Evolutionary conservation across 2,888 invertebrate species (phyloP).

Genomic region (Thyatira batis): DNA sequence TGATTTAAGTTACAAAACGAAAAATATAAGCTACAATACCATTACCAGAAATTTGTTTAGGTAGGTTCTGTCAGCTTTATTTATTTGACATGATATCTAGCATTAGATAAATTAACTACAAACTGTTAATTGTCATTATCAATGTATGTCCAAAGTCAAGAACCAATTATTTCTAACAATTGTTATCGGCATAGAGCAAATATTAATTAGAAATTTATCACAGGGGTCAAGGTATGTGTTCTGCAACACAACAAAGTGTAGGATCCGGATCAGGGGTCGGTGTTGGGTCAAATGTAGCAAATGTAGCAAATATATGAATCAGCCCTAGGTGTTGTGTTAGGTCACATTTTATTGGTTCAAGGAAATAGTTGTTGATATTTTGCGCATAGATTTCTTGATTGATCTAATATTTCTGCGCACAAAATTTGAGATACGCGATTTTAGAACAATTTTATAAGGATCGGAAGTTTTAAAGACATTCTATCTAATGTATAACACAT

Average conservation of each 20-base stretch:
- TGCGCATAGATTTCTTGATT: too few species aligned
- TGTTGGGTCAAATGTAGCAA: slow-evolving; percentile 6
- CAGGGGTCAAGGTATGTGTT: slow-evolving; percentile 23
- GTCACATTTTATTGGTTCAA: not conserved
- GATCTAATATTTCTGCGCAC: too few species aligned
- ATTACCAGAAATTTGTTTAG: too few species aligned
- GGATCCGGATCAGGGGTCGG: slow-evolving; percentile 26
- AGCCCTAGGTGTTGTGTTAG: not conserved
- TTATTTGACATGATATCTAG: too few species aligned
- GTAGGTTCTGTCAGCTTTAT: not conserved
- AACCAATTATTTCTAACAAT: not conserved
- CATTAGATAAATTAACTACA: slow-evolving; percentile 6
- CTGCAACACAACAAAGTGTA: slow-evolving; percentile 25
- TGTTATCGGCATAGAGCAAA: slow-evolving; percentile 6
- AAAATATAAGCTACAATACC: too few species aligned
- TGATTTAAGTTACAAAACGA: too few species aligned
- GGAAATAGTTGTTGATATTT: not conserved
- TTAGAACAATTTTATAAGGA: too few species aligned
- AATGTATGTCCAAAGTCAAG: not conserved
- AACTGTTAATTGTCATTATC: slow-evolving; percentile 1
- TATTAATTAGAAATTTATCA: slow-evolving; percentile 27
- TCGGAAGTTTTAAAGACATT: too few species aligned
- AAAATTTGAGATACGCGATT: too few species aligned
- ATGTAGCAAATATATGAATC: not conserved
- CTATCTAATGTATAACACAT: too few species aligned